A percentile compares a stretch with the other conserved stretches of the same genome.
phyloP scores from a whole-genome alignment of 2,888 invertebrate genomes.

The Tubulanus polymorphus region DNA sequence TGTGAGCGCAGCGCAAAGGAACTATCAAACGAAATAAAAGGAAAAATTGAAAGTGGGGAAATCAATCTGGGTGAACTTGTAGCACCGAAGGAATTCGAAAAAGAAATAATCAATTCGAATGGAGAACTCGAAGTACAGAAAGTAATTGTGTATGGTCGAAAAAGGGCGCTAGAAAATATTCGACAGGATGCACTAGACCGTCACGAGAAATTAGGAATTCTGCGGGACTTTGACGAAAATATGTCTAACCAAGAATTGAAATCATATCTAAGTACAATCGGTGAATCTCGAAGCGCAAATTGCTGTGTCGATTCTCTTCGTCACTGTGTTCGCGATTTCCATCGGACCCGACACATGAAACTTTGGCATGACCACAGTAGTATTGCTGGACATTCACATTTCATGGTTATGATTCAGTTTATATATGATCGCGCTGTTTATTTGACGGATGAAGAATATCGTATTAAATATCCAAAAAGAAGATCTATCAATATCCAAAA shows the following conservation, averaged over 20 bases:
- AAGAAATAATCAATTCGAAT: neutral
- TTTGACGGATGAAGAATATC: neutral
- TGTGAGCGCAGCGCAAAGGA: neutral
- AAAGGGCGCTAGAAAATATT: neutral
- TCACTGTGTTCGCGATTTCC: too few species aligned
- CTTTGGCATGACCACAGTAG: slow-evolving; percentile 2
- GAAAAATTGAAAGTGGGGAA: neutral
- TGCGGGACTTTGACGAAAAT: neutral
- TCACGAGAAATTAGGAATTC: neutral
- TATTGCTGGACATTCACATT: neutral
- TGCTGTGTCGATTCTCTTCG: too few species aligned
- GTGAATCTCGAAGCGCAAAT: too few species aligned
- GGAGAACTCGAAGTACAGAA: neutral
- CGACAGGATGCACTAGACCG: neutral
- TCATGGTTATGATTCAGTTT: neutral
- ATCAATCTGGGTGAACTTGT: neutral
- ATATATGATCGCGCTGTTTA: neutral
- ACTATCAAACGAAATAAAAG: neutral
- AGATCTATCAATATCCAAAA: neutral
- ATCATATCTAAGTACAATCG: too few species aligned
- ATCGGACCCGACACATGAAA: neutral
- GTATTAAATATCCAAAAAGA: neutral
- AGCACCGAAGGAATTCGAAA: neutral
- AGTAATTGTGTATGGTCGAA: neutral
- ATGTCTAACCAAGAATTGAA: too few species aligned